Conservation (phyloP, 2,113 vertebrate species). For the Vidua chalybeata region DNA sequence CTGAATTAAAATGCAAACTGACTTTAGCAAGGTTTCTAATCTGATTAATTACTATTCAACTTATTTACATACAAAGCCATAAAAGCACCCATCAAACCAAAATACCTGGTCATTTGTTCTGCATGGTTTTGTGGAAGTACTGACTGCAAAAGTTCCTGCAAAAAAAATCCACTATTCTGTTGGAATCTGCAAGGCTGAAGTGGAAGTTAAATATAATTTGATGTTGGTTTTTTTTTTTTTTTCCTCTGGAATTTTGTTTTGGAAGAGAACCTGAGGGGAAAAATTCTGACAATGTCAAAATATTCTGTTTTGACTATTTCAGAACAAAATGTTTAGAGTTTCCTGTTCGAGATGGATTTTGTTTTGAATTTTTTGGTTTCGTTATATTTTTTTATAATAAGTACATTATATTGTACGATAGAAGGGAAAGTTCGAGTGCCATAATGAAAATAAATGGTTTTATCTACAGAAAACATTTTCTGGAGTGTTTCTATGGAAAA, state of each 20-base stretch:
- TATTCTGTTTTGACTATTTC: conserved; percentile 65
- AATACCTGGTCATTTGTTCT: not conserved
- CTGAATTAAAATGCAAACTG: not conserved
- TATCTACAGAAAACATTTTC: conserved; percentile 19
- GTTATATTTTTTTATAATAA: conserved; percentile 2
- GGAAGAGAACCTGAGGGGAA: conserved; percentile 59
- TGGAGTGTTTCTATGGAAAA: conserved; percentile 27
- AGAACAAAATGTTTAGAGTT: conserved; percentile 59
- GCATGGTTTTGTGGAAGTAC: not conserved
- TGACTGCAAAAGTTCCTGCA: not conserved
- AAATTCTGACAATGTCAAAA: conserved; percentile 65
- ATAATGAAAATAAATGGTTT: not conserved
- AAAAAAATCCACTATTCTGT: not conserved
- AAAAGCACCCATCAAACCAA: not conserved
- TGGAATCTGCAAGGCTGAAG: not conserved
- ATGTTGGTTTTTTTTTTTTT: not conserved
- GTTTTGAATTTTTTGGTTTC: conserved; percentile 54
- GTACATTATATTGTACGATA: not conserved
- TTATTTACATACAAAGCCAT: not conserved
- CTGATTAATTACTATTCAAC: not conserved
- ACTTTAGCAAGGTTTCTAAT: not conserved
- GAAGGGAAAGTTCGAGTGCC: not conserved
- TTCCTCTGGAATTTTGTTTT: conserved; percentile 63
- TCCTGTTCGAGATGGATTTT: not conserved
- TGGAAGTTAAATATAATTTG: conserved; percentile 20